Evolutionary conservation across 2,113 vertebrate genomes (phyloP).

Genomic region (Hippocampus comes): DNA sequence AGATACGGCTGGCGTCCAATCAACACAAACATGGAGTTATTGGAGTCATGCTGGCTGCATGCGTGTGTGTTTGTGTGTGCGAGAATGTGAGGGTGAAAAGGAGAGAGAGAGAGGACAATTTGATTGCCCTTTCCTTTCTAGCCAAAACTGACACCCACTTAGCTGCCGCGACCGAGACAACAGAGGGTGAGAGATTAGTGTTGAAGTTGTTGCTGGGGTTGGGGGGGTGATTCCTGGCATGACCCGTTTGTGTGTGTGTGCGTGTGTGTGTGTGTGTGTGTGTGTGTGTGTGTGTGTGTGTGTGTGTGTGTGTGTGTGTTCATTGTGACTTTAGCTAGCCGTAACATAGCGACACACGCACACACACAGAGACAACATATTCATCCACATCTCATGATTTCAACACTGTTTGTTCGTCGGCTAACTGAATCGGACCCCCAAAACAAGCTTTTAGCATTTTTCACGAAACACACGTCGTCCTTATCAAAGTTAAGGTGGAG

Average conservation of each 20-base stretch:
- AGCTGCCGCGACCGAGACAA: conserved; percentile 6
- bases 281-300: conserved; percentile 15
- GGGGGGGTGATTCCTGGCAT: conserved; percentile 29
- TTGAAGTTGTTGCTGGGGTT: conserved; percentile 31
- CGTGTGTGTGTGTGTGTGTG: background rate
- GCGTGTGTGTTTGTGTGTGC: background rate
- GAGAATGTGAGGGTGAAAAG: background rate
- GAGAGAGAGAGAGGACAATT: conserved; percentile 20
- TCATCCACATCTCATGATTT: background rate
- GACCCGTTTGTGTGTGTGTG: conserved; percentile 20
- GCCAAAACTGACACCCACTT: conserved; percentile 17
- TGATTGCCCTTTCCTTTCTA: conserved; percentile 23
- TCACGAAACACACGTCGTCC: too few species aligned
- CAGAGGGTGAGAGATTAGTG: conserved; percentile 9
- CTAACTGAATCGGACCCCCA: too few species aligned
- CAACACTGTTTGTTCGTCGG: too few species aligned
- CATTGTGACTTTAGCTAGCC: background rate
- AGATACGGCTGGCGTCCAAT: background rate
- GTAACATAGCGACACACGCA: too few species aligned
- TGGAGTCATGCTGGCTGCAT: background rate
- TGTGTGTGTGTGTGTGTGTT: conserved; percentile 9
- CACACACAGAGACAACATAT: background rate
- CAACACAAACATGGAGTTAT: background rate
- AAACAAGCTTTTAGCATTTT: too few species aligned
- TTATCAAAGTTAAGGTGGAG: too few species aligned